Evolutionary conservation across 2,797 vertebrate species (phyloP).

Genomic region (Enteromius argenteus): DNA sequence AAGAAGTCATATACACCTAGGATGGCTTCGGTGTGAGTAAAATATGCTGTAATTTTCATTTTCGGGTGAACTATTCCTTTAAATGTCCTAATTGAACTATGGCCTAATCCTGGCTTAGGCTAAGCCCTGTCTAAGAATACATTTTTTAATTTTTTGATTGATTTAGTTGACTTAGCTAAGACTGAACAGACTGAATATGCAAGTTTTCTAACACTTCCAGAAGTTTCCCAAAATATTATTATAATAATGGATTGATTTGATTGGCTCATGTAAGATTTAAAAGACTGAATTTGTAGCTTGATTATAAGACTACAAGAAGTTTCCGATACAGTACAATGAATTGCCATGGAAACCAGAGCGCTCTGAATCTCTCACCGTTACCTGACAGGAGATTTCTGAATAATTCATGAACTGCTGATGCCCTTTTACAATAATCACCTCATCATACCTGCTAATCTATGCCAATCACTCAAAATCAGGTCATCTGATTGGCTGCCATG

Average conservation of each 20-base stretch:
- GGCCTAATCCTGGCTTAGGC: too few species aligned
- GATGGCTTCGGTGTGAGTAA: too few species aligned
- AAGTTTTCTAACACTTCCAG: too few species aligned
- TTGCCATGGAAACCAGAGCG: conserved; percentile 27
- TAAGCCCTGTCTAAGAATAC: too few species aligned
- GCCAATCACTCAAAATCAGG: conserved; percentile 42
- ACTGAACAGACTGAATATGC: too few species aligned
- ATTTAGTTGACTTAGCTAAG: too few species aligned
- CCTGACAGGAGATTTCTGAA: conserved; percentile 39
- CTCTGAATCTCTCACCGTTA: conserved; percentile 16
- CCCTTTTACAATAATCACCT: conserved; percentile 53
- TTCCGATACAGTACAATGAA: conserved; percentile 28
- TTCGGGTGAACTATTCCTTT: too few species aligned
- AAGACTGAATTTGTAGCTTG: conserved; percentile 19
- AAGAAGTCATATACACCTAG: too few species aligned
- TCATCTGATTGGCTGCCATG: conserved; percentile 48
- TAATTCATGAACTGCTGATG: conserved; percentile 49
- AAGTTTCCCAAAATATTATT: too few species aligned
- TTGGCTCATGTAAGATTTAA: conserved; percentile 28
- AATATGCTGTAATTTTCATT: too few species aligned
- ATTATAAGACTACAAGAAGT: background rate
- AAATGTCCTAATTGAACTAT: too few species aligned
- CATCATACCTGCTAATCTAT: conserved; percentile 42
- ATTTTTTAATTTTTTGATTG: too few species aligned
- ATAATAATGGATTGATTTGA: background rate